Base-by-base conservation (phyloP, 2,888 invertebrate species). In the Steinernema hermaphroditum region DNA sequence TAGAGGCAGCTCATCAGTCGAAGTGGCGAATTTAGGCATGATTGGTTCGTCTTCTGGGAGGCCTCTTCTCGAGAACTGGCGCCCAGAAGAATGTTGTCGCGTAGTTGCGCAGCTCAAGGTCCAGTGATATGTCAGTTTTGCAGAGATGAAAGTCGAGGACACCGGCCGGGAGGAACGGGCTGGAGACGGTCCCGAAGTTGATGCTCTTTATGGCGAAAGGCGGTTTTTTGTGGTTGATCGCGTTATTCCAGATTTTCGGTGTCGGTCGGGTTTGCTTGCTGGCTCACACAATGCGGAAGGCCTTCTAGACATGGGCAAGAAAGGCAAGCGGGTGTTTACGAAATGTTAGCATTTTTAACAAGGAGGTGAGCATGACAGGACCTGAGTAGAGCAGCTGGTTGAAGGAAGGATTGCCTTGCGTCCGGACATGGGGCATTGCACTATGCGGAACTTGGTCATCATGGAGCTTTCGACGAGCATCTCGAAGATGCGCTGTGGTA, bases 361-460 rank as follows among this genome's bases (percentile, higher is more conserved):
- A 19, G 12, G 80, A 72, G 0, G 70, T 72, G 1, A 80, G 44
- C 0, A 70, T n/a, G 0, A 69, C 32, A 4, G 77, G 75, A 19
- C 79, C 81, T 1, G 68, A 29, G 22, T 44, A 49, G 0, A 78
- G 49, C 12, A 74, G 74, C 2, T 80, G 75, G 73, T 81, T 81
- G 4, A 80, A 69, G 0, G 77, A 74, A 8, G 43, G 54, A 4
- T 54, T 4, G 27, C 54, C 54, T 54, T 16, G 2, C 27, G 6
- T 54, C 4, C 6, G 2, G 0, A 69, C 72, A 6, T 49, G 49
- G 0, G 69, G n/a, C 69, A 43, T 37, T 44, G 68, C 2, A 72
- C 69, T 0, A 72, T 34, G 14, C 72, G 43, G 22, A 54, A 12
- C 8, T 69, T 69, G 12, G 69, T 70, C 0, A 69, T 77, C 1